Conservation (phyloP, 64 coral and sea anemone species). For the Porites australiensis region DNA sequence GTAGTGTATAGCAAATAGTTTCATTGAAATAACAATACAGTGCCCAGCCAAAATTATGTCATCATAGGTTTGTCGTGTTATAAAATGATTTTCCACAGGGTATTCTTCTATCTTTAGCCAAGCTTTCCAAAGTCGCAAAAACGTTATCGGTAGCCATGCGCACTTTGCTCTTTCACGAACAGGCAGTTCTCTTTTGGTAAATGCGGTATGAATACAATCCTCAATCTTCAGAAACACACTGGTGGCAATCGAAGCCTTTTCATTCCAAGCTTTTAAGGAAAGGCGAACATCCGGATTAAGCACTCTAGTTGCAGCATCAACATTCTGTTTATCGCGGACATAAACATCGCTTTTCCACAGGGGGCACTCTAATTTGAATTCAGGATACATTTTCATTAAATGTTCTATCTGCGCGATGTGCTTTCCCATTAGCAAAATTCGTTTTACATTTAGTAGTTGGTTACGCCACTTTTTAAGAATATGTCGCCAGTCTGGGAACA, state of each 20-base stretch:
- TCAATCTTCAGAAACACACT: constrained; percentile 38
- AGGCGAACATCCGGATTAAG: constrained; percentile 4
- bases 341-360: constrained; percentile 57
- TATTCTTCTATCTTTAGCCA: constrained; percentile 41
- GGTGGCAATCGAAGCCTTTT: background rate
- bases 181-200: too few relatives aligned
- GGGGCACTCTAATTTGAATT: constrained; percentile 1
- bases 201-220: too few relatives aligned
- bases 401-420: too few relatives aligned
- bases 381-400: background rate
- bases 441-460: constrained; percentile 55
- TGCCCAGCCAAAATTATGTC: constrained; percentile 24
- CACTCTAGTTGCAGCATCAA: constrained; percentile 42
- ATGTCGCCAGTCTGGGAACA: constrained; percentile 63
- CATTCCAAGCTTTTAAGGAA: background rate
- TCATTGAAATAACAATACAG: constrained; percentile 58
- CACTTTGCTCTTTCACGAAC: constrained; percentile 15
- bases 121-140: constrained; percentile 56
- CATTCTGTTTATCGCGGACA: constrained; percentile 63
- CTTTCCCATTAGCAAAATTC: too few relatives aligned
- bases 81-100: constrained; percentile 45
- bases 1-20: constrained; percentile 21
- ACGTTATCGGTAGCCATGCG: constrained; percentile 42
- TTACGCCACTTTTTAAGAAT: constrained; percentile 64
- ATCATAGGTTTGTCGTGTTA: constrained; percentile 47